Percentiles rank a stretch among this genome's conserved stretches.
Conservation (phyloP, 2,888 invertebrate species). For the Yponomeuta malinellus region DNA sequence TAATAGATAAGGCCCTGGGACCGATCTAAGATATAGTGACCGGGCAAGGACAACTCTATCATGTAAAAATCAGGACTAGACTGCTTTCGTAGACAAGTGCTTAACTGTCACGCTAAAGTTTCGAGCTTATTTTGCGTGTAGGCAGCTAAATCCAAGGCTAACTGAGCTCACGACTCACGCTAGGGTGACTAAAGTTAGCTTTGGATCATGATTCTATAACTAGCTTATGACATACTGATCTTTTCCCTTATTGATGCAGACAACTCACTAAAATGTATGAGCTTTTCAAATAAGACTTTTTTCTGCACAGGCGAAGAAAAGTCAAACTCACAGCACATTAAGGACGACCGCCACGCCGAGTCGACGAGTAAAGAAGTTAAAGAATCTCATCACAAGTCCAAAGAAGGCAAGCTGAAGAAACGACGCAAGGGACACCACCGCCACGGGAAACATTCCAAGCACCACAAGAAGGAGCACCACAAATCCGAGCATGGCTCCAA, state of each 20-base stretch:
- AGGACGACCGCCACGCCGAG: conserved; percentile 25
- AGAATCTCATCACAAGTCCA: conserved; percentile 64
- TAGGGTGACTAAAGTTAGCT: no score
- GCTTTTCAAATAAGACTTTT: background rate
- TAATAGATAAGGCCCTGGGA: background rate
- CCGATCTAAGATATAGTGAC: background rate
- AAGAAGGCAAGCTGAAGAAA: conserved; percentile 58
- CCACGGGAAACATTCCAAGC: conserved; percentile 68
- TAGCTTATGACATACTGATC: background rate
- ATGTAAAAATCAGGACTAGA: no score
- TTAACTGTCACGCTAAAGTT: no score
- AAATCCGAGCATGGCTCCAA: conserved; percentile 45
- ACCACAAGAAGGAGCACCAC: conserved; percentile 52
- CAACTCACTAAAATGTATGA: no score
- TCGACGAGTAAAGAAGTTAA: conserved; percentile 37
- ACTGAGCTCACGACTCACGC: no score
- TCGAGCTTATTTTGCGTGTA: no score
- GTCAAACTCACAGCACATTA: conserved; percentile 45
- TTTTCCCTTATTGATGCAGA: no score
- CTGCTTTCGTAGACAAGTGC: no score
- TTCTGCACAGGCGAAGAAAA: conserved; percentile 47
- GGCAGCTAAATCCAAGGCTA: no score
- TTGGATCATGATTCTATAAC: no score
- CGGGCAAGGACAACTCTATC: no score
- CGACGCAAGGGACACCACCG: conserved; percentile 65